phyloP scores from a whole-genome alignment of 2,113 vertebrate species.

The rabbit (Oryctolagus cuniculus) region DNA sequence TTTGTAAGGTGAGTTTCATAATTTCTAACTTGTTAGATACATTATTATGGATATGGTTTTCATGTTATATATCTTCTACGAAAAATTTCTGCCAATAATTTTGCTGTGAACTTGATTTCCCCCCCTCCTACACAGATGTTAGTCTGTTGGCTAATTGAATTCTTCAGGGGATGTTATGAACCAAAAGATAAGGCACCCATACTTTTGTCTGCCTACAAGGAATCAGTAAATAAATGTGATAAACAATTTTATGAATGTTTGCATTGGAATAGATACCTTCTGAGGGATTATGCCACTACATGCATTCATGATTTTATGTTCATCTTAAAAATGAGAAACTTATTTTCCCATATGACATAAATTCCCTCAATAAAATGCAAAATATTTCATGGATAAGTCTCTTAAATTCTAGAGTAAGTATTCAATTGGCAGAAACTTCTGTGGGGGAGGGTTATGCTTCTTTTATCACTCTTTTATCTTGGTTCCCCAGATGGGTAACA shows the following conservation, averaged over 20 bases:
- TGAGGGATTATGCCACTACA: background rate
- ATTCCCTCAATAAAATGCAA: conserved; percentile 43
- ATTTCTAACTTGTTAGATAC: background rate
- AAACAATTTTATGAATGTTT: background rate
- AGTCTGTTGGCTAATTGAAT: background rate
- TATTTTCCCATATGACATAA: background rate
- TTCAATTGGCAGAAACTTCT: background rate
- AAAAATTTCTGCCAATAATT: conserved; percentile 45
- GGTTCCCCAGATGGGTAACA: background rate
- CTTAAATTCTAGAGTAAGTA: background rate
- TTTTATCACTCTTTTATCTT: conserved; percentile 19
- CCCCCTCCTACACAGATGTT: background rate
- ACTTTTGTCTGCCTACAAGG: background rate
- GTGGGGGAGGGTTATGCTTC: background rate
- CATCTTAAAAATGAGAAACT: conserved; percentile 1
- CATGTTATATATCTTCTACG: conserved; percentile 26
- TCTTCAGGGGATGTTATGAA: background rate
- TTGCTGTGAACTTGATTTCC: conserved; percentile 5
- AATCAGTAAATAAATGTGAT: background rate
- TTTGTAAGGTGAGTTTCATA: background rate
- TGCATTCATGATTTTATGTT: background rate
- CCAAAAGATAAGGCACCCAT: background rate
- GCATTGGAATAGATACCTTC: background rate
- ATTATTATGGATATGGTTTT: background rate
- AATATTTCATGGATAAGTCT: conserved; percentile 33